A percentile compares a stretch with the other conserved stretches of the same genome.
phyloP scores from a whole-genome alignment of 2,888 invertebrate genomes.

The Trichopoda pennipes region DNA sequence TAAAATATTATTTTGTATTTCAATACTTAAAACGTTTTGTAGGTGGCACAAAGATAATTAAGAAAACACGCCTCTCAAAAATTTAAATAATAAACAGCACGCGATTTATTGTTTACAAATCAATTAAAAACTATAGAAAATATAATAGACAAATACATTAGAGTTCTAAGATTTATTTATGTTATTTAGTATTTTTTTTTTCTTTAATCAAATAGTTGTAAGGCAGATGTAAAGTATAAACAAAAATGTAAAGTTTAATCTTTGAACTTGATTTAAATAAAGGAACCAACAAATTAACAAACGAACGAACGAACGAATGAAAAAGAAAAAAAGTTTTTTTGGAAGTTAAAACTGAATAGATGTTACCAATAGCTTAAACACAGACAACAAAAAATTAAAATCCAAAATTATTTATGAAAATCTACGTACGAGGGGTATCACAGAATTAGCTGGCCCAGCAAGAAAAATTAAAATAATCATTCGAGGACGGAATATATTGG shows the following conservation, averaged over 20 bases:
- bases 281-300: too few relatives aligned
- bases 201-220: too few relatives aligned
- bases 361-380: neutral
- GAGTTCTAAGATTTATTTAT: neutral
- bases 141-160: neutral
- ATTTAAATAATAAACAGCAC: conserved; percentile 50
- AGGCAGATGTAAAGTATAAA: too few relatives aligned
- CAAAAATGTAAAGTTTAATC: neutral
- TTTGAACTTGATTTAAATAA: too few relatives aligned
- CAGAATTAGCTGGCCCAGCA: too few relatives aligned
- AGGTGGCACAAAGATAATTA: conserved; percentile 56
- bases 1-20: conserved; percentile 11
- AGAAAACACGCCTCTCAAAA: conserved; percentile 53
- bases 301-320: too few relatives aligned
- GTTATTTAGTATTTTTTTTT: neutral
- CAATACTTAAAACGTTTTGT: conserved; percentile 39
- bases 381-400: neutral
- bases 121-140: conserved; percentile 34
- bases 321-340: neutral
- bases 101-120: conserved; percentile 62
- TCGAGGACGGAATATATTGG: too few relatives aligned
- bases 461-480: too few relatives aligned
- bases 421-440: too few relatives aligned
- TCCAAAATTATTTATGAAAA: too few relatives aligned
- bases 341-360: neutral